Conservation (phyloP, 2,888 invertebrate species). For the Halictus ligatus region DNA sequence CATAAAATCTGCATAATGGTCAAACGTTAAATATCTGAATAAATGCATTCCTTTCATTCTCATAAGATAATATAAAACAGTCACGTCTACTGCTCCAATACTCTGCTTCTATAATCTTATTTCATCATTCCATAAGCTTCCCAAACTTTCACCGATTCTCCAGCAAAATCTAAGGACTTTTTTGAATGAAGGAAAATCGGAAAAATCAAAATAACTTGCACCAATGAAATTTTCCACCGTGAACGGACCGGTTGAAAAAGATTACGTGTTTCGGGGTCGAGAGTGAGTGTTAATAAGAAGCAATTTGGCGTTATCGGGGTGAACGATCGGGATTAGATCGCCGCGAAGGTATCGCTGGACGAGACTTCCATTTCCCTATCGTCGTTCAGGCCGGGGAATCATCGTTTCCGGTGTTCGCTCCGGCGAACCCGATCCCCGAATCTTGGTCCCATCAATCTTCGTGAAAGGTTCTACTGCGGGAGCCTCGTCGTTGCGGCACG, state of each 20-base stretch:
- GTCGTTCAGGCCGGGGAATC: background rate
- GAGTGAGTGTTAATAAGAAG: background rate
- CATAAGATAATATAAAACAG: no score
- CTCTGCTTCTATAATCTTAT: no score
- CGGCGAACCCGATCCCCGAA: background rate
- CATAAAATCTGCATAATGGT: no score
- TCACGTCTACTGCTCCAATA: no score
- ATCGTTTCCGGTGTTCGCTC: background rate
- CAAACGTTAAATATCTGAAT: no score
- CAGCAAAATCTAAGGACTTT: background rate
- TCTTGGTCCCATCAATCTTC: conserved; percentile 25
- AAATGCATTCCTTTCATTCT: no score
- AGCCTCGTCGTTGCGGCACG: conserved; percentile 5
- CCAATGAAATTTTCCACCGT: background rate
- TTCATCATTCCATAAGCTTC: no score
- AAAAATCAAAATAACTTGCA: background rate
- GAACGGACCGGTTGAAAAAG: background rate
- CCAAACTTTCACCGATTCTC: background rate
- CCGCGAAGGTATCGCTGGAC: background rate
- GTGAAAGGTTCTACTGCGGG: background rate
- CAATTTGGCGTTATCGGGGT: background rate
- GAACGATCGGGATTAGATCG: background rate
- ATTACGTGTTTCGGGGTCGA: background rate
- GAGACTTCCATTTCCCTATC: background rate
- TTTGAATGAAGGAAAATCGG: background rate